These are phyloP conservation scores for Athalia circularis DNA, from an alignment of 2,888 invertebrate genomes.

Conservation along the genomic window DNA sequence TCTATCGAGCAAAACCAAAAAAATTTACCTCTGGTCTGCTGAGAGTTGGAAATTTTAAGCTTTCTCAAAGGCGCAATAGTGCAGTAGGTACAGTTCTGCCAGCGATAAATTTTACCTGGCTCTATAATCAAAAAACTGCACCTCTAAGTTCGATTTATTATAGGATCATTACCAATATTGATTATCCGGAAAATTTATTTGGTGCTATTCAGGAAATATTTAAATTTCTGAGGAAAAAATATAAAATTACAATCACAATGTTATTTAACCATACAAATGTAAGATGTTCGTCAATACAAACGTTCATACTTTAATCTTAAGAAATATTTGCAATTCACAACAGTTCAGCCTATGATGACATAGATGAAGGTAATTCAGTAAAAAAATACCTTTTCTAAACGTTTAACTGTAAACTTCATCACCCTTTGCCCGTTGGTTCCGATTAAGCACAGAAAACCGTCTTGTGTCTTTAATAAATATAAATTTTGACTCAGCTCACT, in stretches of 20 bases:
- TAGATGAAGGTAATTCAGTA: neutral
- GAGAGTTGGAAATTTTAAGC: too few relatives aligned
- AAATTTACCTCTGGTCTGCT: too few relatives aligned
- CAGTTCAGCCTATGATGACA: too few relatives aligned
- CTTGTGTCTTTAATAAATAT: slow-evolving; percentile 18
- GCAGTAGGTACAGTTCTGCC: too few relatives aligned
- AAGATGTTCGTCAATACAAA: neutral
- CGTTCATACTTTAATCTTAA: too few relatives aligned
- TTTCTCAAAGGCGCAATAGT: too few relatives aligned
- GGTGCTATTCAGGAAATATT: neutral
- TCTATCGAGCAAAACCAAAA: neutral
- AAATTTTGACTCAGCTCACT: slow-evolving; percentile 24
- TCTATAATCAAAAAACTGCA: too few relatives aligned
- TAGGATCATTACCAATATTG: neutral
- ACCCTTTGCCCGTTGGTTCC: slow-evolving; percentile 2
- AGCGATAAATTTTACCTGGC: too few relatives aligned
- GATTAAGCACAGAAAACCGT: slow-evolving; percentile 14
- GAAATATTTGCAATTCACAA: too few relatives aligned
- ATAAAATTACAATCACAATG: slow-evolving; percentile 3
- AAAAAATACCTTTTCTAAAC: neutral
- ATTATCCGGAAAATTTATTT: neutral
- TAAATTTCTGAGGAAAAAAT: slow-evolving; percentile 6
- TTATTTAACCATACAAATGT: neutral
- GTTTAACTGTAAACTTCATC: neutral
- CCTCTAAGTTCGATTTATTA: neutral